Evolutionary conservation across 2,797 vertebrate genomes (phyloP).

Genomic region (Borostomias antarcticus): DNA sequence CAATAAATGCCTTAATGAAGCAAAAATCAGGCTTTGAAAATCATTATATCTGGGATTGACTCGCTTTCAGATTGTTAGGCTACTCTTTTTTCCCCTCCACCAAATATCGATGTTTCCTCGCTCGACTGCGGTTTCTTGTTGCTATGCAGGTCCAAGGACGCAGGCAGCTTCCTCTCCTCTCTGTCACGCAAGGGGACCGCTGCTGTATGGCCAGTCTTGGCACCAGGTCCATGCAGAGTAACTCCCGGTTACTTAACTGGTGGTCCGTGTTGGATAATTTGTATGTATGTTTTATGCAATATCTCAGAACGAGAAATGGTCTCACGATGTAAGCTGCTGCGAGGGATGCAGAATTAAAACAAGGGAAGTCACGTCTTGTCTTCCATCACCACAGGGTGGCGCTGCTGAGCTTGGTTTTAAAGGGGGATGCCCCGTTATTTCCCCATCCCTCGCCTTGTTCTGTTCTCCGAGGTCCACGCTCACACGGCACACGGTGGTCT

Average conservation of each 20-base stretch:
- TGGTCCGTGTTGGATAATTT: too few species aligned
- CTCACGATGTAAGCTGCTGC: not conserved
- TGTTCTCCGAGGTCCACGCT: conserved; percentile 18
- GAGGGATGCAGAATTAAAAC: conserved; percentile 10
- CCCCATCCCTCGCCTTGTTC: conserved; percentile 45
- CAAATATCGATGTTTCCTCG: conserved; percentile 63
- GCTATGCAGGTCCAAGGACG: conserved; percentile 73
- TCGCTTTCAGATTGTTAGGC: not conserved
- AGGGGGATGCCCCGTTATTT: conserved; percentile 57
- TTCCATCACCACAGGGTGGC: conserved; percentile 48
- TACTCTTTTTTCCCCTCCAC: not conserved
- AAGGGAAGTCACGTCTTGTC: not conserved
- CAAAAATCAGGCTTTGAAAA: not conserved
- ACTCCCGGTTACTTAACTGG: too few species aligned
- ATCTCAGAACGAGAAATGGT: too few species aligned
- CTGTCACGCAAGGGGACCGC: not conserved
- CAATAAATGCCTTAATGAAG: too few species aligned
- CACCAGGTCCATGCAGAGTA: too few species aligned
- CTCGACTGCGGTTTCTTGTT: conserved; percentile 79
- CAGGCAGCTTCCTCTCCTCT: conserved; percentile 41
- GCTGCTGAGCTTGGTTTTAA: conserved; percentile 51
- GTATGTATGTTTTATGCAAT: too few species aligned
- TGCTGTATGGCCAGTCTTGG: too few species aligned
- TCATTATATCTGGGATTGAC: conserved; percentile 36
- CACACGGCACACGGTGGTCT: conserved; percentile 58